Evolutionary conservation across 2,113 vertebrate genomes (phyloP).

Genomic region (Ploceus nigricollis): DNA sequence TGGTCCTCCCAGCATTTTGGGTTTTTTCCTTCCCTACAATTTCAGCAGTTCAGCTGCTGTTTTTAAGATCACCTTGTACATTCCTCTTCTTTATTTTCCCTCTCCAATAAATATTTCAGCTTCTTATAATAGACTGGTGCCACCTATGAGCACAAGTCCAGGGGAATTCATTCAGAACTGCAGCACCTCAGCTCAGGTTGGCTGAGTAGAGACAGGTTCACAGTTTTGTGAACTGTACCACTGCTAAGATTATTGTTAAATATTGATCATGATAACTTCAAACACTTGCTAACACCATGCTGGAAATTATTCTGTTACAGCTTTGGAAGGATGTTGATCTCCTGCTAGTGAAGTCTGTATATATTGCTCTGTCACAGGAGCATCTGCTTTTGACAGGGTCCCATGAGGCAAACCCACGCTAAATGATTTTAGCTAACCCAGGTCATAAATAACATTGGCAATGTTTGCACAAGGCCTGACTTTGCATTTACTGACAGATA

Average conservation of each 20-base stretch:
- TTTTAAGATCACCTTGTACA: background rate
- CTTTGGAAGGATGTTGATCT: background rate
- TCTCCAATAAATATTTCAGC: background rate
- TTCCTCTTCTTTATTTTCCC: background rate
- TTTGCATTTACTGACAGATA: background rate
- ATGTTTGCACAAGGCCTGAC: background rate
- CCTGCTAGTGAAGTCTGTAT: background rate
- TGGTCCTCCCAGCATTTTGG: background rate
- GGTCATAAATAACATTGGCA: background rate
- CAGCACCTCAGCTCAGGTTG: background rate
- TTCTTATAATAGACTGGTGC: background rate
- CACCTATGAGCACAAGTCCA: background rate
- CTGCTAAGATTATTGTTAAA: background rate
- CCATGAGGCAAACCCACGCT: background rate
- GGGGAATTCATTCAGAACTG: background rate
- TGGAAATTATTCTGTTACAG: background rate
- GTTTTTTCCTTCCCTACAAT: background rate
- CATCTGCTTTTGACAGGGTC: background rate
- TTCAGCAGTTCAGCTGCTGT: background rate
- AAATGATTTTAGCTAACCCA: background rate
- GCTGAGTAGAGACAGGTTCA: background rate
- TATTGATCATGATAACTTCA: background rate
- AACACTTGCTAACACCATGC: background rate
- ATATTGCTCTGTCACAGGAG: background rate
- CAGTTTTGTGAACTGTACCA: background rate